Evolutionary conservation across 2,113 vertebrate species (phyloP), one percentile per base, ranked within the genome.

Genomic region (Alectura lathami): DNA sequence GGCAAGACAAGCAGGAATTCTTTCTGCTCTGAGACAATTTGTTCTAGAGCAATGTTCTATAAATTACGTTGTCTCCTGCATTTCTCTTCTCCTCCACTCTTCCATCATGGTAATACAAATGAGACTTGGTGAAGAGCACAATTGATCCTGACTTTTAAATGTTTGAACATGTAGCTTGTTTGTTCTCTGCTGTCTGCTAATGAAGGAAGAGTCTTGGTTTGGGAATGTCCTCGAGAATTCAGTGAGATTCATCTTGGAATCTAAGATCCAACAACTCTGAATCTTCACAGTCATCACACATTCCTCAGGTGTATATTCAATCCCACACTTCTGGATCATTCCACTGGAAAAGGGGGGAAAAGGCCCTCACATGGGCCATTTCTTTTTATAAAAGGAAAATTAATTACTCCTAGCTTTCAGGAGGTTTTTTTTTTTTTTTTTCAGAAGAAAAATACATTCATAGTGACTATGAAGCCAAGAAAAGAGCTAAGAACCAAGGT

Each of bases 341-440:
- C 40, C 62, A 57, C 30, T 76, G 83, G n/a, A 89, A 89, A 69
- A 76, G 6, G 51, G 4, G 17, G 36, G 1, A n/a, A 45, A 64
- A 82, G 20, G 8, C 32, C 21, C 11, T 91, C 23, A 29, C 9
- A 4, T 14, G n/a, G 15, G 10, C 13, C 23, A 16, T 56, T 5
- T 38, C 22, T 63, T 83, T 42, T 36, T 8, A 59, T 75, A 23
- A 57, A 67, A 70, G 26, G 22, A 42, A 67, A 83, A 50, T 36
- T 30, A 57, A 7, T 67, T 74, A 3, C 84, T 91, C 74, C 17
- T 24, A 81, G 21, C 36, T 10, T 26, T 14, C 0, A 0, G 34
- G 32, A 70, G 17, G 18, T 32, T 70, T 89, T 2, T 23, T 51
- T 30, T 32, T 32, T 70, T 89, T 2, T 23, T 51, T 20, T 11